Conservation (phyloP, 2,888 invertebrate species). For the Eubasilissa splendida region DNA sequence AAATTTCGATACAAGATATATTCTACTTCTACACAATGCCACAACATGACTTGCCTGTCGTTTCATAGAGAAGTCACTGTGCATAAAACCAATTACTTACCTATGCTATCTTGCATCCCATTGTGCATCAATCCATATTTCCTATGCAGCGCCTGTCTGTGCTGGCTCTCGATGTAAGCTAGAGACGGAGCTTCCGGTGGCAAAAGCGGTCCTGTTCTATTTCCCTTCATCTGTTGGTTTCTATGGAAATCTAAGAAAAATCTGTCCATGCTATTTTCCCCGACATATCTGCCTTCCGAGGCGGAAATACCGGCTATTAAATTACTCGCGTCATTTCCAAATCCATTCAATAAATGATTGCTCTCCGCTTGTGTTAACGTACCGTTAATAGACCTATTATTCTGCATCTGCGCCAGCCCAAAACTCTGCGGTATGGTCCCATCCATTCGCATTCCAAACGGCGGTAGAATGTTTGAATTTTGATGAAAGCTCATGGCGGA, state of each 20-base stretch:
- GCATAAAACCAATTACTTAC: conserved; percentile 4
- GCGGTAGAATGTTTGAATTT: conserved; percentile 70
- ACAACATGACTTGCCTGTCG: too few relatives aligned
- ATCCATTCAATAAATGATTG: conserved; percentile 41
- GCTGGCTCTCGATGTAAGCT: conserved; percentile 58
- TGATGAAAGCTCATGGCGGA: conserved; percentile 52
- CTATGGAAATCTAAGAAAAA: conserved; percentile 83
- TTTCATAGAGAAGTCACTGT: too few relatives aligned
- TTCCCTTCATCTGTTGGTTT: conserved; percentile 68
- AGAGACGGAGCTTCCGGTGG: conserved; percentile 55
- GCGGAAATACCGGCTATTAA: conserved; percentile 57
- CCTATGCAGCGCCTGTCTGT: conserved; percentile 49
- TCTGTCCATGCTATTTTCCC: conserved; percentile 75
- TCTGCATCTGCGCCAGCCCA: conserved; percentile 34
- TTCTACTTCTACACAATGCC: too few relatives aligned
- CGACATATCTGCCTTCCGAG: conserved; percentile 64
- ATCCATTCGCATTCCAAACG: conserved; percentile 72
- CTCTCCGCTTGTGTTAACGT: conserved; percentile 3
- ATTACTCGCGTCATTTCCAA: conserved; percentile 54
- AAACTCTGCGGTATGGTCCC: conserved; percentile 61
- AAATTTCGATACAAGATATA: too few relatives aligned
- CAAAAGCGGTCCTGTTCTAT: conserved; percentile 21
- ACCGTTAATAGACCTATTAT: conserved; percentile 8
- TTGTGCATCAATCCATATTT: conserved; percentile 49
- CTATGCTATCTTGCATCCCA: conserved; percentile 36